Percentiles rank a stretch among this genome's conserved stretches.
These are phyloP conservation scores for Ovibos moschatus DNA, from an alignment of 2,113 vertebrate genomes.

Conservation along the genomic window DNA sequence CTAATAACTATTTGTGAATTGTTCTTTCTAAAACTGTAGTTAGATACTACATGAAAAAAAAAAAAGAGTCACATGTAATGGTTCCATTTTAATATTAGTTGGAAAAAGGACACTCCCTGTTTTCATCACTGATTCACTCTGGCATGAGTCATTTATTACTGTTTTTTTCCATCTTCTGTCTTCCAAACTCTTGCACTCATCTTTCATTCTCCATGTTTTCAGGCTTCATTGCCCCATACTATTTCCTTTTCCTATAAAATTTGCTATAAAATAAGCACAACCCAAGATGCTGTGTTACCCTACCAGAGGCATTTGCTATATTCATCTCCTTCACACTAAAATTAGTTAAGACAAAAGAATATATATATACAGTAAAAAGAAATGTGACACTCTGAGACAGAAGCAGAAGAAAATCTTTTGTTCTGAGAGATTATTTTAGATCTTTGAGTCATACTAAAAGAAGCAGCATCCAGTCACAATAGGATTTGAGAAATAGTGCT, in stretches of 20 bases:
- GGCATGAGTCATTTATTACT: background rate
- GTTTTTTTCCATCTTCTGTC: background rate
- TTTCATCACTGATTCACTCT: background rate
- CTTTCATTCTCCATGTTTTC: background rate
- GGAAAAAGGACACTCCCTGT: background rate
- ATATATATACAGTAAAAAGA: background rate
- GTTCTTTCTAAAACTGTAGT: background rate
- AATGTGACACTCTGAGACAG: background rate
- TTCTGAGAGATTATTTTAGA: background rate
- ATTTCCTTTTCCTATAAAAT: background rate
- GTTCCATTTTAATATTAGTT: background rate
- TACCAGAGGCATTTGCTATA: background rate
- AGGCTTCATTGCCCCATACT: background rate
- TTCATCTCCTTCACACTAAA: background rate
- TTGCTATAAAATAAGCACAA: conserved; percentile 29
- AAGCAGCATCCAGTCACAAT: background rate
- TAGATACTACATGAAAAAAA: background rate
- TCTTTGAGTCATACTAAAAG: background rate
- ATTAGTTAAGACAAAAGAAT: conserved; percentile 9
- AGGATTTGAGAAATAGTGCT: background rate
- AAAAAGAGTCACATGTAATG: background rate
- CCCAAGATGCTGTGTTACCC: background rate
- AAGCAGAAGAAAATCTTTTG: background rate
- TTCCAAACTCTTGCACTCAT: background rate
- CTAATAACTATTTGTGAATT: conserved; percentile 1